phyloP scores from a whole-genome alignment of 2,797 vertebrate species.

The Centropyge bicolor region DNA sequence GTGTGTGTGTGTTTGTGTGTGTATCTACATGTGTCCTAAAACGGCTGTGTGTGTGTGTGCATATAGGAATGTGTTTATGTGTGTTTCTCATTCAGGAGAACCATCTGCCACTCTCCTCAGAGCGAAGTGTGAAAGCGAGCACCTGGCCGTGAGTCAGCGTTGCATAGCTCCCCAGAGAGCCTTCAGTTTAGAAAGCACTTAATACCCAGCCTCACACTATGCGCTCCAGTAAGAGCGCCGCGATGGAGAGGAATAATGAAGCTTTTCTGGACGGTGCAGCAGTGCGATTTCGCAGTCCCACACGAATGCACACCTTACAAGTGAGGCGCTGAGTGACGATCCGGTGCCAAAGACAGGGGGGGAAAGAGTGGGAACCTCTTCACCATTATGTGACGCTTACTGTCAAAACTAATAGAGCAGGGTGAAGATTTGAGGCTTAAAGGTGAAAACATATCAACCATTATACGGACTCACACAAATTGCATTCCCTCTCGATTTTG shows the following conservation, averaged over 20 bases:
- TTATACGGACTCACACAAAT: not conserved
- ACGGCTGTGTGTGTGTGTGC: constrained; percentile 36
- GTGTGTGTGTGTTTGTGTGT: constrained; percentile 32
- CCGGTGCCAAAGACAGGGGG: constrained; percentile 24
- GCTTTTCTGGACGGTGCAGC: constrained; percentile 62
- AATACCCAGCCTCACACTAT: constrained; percentile 69
- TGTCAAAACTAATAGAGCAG: constrained; percentile 10
- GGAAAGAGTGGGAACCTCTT: constrained; percentile 5
- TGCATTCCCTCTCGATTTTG: not conserved
- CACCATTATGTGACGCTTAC: constrained; percentile 18
- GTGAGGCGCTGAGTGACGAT: constrained; percentile 42
- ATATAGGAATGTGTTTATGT: constrained; percentile 52
- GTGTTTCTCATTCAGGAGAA: constrained; percentile 71
- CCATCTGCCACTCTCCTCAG: constrained; percentile 78
- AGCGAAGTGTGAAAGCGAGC: constrained; percentile 73
- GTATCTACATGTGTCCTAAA: constrained; percentile 37
- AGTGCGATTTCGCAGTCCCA: constrained; percentile 45
- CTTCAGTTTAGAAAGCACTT: constrained; percentile 81
- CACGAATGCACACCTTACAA: constrained; percentile 61
- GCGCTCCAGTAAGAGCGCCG: constrained; percentile 65
- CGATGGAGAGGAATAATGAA: constrained; percentile 70
- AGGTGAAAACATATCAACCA: not conserved
- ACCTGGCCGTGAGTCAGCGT: constrained; percentile 82
- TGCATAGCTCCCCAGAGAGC: constrained; percentile 75
- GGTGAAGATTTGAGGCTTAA: constrained; percentile 9